Percentiles rank a stretch among this genome's conserved stretches.
Evolutionary conservation across 2,888 invertebrate genomes (phyloP).

Genomic region (Icerya purchasi): DNA sequence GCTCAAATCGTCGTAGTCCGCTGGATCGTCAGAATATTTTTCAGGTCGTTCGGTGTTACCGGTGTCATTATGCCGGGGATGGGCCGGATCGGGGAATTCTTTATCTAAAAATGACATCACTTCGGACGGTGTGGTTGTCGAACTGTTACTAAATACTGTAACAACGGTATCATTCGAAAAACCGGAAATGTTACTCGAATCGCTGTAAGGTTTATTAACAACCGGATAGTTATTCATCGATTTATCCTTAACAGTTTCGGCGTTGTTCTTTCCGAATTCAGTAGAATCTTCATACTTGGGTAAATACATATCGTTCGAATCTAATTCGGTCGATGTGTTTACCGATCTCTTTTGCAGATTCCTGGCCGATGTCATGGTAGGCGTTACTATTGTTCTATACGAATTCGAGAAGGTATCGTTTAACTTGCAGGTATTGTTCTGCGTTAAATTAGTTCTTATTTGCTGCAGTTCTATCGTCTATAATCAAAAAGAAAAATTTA

Average conservation of each 20-base stretch:
- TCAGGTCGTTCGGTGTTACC: too few species aligned
- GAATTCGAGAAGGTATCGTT: too few species aligned
- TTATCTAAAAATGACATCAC: not conserved
- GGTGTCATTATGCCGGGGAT: too few species aligned
- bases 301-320: not conserved
- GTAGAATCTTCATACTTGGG: not conserved
- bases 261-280: not conserved
- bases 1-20: too few species aligned
- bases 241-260: not conserved
- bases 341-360: not conserved
- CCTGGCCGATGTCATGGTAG: not conserved
- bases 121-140: too few species aligned
- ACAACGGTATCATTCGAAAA: not conserved
- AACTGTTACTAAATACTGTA: not conserved
- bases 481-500: too few species aligned
- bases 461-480: not conserved
- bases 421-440: not conserved
- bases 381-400: not conserved
- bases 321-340: not conserved
- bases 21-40: too few species aligned
- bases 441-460: not conserved
- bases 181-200: not conserved
- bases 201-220: not conserved
- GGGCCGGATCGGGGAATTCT: not conserved
- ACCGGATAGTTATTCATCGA: not conserved